Conservation (phyloP, 2,797 vertebrate genomes). For the Crocidura indochinensis region DNA sequence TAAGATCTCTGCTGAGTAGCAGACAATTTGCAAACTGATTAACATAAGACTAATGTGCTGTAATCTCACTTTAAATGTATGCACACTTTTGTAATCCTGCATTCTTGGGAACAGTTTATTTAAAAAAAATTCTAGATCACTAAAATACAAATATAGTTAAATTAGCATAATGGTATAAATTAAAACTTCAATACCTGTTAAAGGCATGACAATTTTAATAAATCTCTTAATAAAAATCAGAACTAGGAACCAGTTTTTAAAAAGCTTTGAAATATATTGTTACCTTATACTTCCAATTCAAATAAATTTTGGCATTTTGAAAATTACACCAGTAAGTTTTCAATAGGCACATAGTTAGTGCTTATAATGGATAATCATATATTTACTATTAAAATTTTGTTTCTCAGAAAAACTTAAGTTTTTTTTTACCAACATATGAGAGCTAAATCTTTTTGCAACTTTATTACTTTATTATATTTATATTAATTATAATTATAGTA, state of each 20-base stretch:
- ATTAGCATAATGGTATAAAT: not conserved
- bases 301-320: not conserved
- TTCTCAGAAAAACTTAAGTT: conserved; percentile 50
- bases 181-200: conserved; percentile 4
- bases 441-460: conserved; percentile 2
- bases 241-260: conserved; percentile 21
- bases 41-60: not conserved
- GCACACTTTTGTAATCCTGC: not conserved
- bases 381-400: conserved; percentile 37
- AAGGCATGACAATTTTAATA: conserved; percentile 26
- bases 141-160: not conserved
- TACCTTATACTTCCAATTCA: conserved; percentile 13
- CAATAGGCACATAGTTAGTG: not conserved
- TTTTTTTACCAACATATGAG: conserved; percentile 59
- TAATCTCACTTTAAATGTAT: not conserved
- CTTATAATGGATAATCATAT: not conserved
- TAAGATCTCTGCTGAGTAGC: conserved; percentile 4
- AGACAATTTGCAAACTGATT: not conserved
- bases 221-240: conserved; percentile 47
- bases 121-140: not conserved
- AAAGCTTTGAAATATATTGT: conserved; percentile 9
- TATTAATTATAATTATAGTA: too few species aligned
- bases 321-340: conserved; percentile 23
- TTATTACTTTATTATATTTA: not conserved
- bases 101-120: not conserved